These are phyloP conservation scores for Lasius fuliginosus DNA, from an alignment of 2,888 invertebrate species.

Conservation along the genomic window DNA sequence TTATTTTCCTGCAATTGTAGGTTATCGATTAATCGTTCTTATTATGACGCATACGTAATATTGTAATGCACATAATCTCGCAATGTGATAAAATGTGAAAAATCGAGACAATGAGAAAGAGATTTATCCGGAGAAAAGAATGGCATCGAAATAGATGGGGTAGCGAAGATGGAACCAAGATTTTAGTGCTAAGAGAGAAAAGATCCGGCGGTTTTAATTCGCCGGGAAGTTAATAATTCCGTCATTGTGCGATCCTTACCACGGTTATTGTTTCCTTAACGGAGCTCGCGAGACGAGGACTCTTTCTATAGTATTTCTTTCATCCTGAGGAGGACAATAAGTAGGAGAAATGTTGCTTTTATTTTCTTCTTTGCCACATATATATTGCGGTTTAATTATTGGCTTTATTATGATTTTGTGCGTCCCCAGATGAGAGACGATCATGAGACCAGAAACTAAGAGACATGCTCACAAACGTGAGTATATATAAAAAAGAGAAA, in stretches of 20 bases:
- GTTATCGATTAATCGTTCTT: neutral
- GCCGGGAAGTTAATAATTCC: slow-evolving; percentile 84
- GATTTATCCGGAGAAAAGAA: slow-evolving; percentile 31
- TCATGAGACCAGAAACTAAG: slow-evolving; percentile 54
- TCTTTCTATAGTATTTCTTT: slow-evolving; percentile 75
- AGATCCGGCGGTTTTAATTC: slow-evolving; percentile 81
- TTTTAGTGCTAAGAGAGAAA: slow-evolving; percentile 61
- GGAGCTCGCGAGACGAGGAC: slow-evolving; percentile 72
- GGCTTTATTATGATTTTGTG: slow-evolving; percentile 84
- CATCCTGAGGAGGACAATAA: slow-evolving; percentile 81
- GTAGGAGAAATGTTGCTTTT: slow-evolving; percentile 73
- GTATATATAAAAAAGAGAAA: slow-evolving; percentile 25
- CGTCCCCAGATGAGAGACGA: slow-evolving; percentile 74
- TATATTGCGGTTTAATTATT: slow-evolving; percentile 82
- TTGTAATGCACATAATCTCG: neutral
- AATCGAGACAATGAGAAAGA: slow-evolving; percentile 43
- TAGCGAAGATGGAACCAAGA: slow-evolving; percentile 39
- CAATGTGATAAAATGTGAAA: slow-evolving; percentile 9
- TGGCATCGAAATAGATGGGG: slow-evolving; percentile 13
- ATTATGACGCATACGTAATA: neutral
- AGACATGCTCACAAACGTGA: neutral
- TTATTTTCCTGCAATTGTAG: neutral
- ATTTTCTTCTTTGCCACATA: slow-evolving; percentile 57
- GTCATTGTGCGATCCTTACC: slow-evolving; percentile 82
- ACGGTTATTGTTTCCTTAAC: slow-evolving; percentile 84